Conservation (phyloP, 1,140 invertebrate genomes). For the Caligus rogercresseyi region DNA sequence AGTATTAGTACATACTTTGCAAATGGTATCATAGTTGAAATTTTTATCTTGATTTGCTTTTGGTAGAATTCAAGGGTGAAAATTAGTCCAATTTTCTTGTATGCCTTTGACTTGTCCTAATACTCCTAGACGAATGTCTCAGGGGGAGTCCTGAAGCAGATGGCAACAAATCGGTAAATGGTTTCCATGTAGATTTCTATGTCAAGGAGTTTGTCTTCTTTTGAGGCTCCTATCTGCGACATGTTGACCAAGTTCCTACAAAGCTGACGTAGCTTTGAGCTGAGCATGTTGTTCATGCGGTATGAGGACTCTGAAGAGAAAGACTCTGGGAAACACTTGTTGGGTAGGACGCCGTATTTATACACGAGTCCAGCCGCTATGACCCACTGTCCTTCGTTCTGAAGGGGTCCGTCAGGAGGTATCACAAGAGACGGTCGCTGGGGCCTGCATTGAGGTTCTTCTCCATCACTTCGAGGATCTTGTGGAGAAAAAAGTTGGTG, state of each 20-base stretch:
- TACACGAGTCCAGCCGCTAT: conserved; percentile 71
- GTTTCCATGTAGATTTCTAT: conserved; percentile 8
- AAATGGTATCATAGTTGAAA: too few relatives aligned
- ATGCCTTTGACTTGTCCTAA: conserved; percentile 65
- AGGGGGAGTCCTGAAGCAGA: conserved; percentile 62
- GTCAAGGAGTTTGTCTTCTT: too few relatives aligned
- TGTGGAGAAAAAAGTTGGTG: conserved; percentile 62
- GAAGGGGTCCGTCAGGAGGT: conserved; percentile 46
- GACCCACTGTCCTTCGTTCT: conserved; percentile 79
- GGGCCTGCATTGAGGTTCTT: conserved; percentile 42
- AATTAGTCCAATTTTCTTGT: conserved; percentile 51
- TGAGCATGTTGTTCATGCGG: conserved; percentile 54
- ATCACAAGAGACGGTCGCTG: conserved; percentile 28
- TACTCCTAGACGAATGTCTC: conserved; percentile 65
- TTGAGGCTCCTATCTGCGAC: neutral
- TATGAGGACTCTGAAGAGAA: conserved; percentile 51
- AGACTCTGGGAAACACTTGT: conserved; percentile 63
- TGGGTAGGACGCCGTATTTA: conserved; percentile 70
- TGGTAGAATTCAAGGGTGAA: conserved; percentile 62
- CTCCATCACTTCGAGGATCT: conserved; percentile 50
- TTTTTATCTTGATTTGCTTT: conserved; percentile 52
- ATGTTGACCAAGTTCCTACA: neutral
- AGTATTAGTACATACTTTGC: too few relatives aligned
- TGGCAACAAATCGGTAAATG: conserved; percentile 42
- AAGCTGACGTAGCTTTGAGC: conserved; percentile 45